phyloP scores from a whole-genome alignment of 1,140 invertebrate species.

The Araneus ventricosus region DNA sequence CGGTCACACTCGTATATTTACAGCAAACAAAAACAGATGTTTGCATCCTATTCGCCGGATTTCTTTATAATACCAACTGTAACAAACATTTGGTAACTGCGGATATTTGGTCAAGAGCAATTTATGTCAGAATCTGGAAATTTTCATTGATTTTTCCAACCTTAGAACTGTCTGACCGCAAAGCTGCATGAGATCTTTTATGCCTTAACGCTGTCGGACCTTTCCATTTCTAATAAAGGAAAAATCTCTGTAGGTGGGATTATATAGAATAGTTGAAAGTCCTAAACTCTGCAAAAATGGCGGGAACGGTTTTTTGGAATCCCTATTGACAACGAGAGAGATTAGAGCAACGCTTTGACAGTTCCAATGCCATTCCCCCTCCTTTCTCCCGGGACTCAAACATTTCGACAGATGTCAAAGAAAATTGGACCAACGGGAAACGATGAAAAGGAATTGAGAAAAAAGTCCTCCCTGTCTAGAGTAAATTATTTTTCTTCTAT shows the following conservation, averaged over 20 bases:
- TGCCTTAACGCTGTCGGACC: too few species aligned
- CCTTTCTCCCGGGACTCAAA: background rate
- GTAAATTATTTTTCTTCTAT: background rate
- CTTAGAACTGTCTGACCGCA: too few species aligned
- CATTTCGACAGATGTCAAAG: slow-evolving; percentile 33
- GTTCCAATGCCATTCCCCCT: background rate
- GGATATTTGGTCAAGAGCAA: too few species aligned
- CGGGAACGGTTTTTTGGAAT: background rate
- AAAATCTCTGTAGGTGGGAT: background rate
- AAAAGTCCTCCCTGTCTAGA: background rate
- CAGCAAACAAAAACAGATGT: too few species aligned
- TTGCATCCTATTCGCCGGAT: too few species aligned
- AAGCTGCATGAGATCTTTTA: too few species aligned
- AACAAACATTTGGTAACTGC: too few species aligned
- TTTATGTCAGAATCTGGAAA: too few species aligned
- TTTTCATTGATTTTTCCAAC: too few species aligned
- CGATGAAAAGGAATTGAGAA: background rate
- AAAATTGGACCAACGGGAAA: background rate
- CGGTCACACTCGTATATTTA: too few species aligned
- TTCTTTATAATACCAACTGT: too few species aligned
- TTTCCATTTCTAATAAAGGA: background rate
- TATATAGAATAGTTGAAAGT: background rate
- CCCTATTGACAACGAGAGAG: background rate
- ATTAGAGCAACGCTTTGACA: background rate
- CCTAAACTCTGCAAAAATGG: background rate